Conservation (phyloP, 2,113 vertebrate species). For the Sigmodon hispidus region DNA sequence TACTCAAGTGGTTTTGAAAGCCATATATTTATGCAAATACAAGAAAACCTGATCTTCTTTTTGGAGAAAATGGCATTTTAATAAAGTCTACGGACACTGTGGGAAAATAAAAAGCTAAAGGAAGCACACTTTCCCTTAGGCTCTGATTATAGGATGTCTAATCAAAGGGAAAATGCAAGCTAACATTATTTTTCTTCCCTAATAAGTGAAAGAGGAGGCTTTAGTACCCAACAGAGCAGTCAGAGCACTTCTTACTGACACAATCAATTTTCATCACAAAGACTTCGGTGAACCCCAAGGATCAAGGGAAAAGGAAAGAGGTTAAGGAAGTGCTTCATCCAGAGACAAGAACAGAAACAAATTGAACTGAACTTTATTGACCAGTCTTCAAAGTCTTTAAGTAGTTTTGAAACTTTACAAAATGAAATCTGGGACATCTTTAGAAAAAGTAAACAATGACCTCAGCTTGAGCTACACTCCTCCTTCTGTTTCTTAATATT, state of each 20-base stretch:
- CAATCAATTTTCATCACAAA: background rate
- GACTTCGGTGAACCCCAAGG: background rate
- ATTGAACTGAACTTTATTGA: background rate
- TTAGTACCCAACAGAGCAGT: background rate
- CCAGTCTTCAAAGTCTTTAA: background rate
- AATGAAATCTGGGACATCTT: background rate
- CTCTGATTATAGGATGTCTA: background rate
- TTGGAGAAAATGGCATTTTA: background rate
- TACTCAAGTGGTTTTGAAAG: background rate
- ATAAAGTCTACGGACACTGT: background rate
- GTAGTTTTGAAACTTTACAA: slow-evolving; percentile 27
- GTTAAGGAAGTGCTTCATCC: background rate
- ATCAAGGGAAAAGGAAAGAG: background rate
- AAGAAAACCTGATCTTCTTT: background rate
- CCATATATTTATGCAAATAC: background rate
- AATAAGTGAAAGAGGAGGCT: background rate
- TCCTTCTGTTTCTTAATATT: background rate
- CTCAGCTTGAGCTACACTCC: background rate
- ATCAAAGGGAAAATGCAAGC: slow-evolving; percentile 2
- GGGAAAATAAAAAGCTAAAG: background rate
- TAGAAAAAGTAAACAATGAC: background rate
- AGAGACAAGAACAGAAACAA: background rate
- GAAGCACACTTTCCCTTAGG: background rate
- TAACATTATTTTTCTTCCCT: slow-evolving; percentile 18
- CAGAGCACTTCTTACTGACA: background rate